Conservation (phyloP, 2,888 invertebrate genomes). For the Hoplodrina ambigua region DNA sequence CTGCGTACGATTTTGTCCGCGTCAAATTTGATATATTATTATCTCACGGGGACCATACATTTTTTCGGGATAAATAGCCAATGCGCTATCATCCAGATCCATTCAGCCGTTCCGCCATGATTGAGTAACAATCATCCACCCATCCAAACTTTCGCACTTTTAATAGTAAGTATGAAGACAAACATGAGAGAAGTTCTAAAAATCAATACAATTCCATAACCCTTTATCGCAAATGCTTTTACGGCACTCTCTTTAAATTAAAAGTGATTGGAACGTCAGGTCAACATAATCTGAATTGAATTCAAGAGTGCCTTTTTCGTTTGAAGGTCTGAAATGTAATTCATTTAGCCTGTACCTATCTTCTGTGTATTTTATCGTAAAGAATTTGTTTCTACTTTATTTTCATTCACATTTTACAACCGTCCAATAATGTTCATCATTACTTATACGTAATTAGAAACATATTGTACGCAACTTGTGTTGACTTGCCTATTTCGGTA, state of each 20-base stretch:
- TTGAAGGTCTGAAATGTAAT: background rate
- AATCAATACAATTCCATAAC: background rate
- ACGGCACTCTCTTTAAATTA: conserved; percentile 12
- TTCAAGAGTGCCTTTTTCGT: background rate
- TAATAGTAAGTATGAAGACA: background rate
- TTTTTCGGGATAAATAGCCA: too few species aligned
- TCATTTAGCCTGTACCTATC: background rate
- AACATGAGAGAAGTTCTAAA: background rate
- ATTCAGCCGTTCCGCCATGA: too few species aligned
- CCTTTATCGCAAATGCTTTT: conserved; percentile 16
- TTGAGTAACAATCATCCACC: too few species aligned
- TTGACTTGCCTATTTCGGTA: conserved; percentile 55
- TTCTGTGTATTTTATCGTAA: conserved; percentile 8
- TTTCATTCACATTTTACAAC: conserved; percentile 40
- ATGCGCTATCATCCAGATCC: too few species aligned
- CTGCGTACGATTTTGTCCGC: too few species aligned
- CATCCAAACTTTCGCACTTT: too few species aligned
- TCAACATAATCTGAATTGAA: conserved; percentile 4
- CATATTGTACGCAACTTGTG: conserved; percentile 55
- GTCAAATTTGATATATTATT: too few species aligned
- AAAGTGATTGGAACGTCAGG: background rate
- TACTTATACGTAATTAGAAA: conserved; percentile 63
- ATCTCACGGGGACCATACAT: too few species aligned
- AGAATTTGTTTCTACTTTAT: conserved; percentile 35
- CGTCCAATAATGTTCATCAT: conserved; percentile 53